Evolutionary conservation across 2,113 vertebrate species (phyloP), one percentile per base, ranked within the genome.

Genomic region (Larimichthys polyactis): DNA sequence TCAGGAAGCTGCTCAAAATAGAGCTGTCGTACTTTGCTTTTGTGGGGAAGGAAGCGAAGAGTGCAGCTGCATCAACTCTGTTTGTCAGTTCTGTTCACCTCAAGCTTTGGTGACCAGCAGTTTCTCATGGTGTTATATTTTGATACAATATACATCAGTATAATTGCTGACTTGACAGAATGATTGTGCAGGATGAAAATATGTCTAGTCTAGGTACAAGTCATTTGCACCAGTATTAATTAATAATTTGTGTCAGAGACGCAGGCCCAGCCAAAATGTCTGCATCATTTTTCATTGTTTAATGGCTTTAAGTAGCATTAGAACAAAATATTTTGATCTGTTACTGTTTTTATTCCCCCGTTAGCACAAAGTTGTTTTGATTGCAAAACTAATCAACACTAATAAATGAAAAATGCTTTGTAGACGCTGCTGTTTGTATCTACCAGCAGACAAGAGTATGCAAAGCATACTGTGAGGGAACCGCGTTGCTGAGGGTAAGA

Each of bases 391-490:
- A 40, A 40, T 40, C 36, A 9, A 40, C 12, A 27, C 24, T 4
- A 55, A 46, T 27, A 44, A 69, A 40, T 27, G 4, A 54, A 40
- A 75, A 64, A 36, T 15, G 11, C 22, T 58, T 59, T 54, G n/a
- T 71, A 15, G 65, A 77, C 36, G 81, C 92, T 95, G 90, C 93
- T 94, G 91, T 78, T 85, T 94, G 89, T 93, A 20, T 92, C 93
- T 92, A 92, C 94, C 93, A 91, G 89, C 93, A 93, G 92, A 84
- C 85, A 91, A 89, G 88, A 94, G 92, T 91, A 93, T 93, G 93
- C 87, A 92, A 70, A 95, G 94, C 93, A 93, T 94, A 96, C 93
- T 93, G 94, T 69, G 79, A 67, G 67, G 68, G 76, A 74, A 64
- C 44, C 77, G 72, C 58, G 59, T 83, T 90, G 89, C 90, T 80